A percentile compares a stretch with the other conserved stretches of the same genome.
Evolutionary conservation across 2,113 vertebrate species (phyloP).

Genomic region (Cheilinus undulatus): DNA sequence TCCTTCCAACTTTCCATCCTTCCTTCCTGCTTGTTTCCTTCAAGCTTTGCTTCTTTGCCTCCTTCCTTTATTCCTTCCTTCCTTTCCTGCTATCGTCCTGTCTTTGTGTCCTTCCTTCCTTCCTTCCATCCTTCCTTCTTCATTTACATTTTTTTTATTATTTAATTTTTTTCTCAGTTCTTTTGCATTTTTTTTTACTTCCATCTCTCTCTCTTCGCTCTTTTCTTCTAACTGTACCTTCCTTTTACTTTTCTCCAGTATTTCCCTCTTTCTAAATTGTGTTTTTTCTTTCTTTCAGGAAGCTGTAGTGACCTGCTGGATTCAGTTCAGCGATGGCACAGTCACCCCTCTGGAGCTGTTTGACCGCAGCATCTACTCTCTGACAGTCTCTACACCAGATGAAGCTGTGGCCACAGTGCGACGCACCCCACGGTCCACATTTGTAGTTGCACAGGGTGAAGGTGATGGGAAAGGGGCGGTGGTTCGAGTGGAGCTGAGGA

Average conservation of each 20-base stretch:
- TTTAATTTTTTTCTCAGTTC: too few relatives aligned
- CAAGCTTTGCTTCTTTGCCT: too few relatives aligned
- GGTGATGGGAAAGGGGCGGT: conserved; percentile 86
- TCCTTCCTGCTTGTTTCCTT: too few relatives aligned
- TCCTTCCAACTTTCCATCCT: too few relatives aligned
- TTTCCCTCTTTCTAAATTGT: conserved; percentile 5
- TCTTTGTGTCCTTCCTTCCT: too few relatives aligned
- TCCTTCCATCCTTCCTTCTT: too few relatives aligned
- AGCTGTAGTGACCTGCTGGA: conserved; percentile 92
- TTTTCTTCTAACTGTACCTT: too few relatives aligned
- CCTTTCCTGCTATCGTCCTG: too few relatives aligned
- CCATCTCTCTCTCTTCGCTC: too few relatives aligned
- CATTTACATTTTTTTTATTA: too few relatives aligned
- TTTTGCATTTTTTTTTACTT: too few relatives aligned
- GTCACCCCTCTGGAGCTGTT: conserved; percentile 90
- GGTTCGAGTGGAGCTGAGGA: conserved; percentile 90
- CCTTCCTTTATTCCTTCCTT: too few relatives aligned
- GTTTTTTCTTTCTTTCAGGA: conserved; percentile 80
- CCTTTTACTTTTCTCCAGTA: not conserved
- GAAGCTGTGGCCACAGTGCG: conserved; percentile 88
- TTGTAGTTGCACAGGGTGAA: conserved; percentile 85
- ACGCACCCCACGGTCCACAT: conserved; percentile 82
- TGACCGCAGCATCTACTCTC: conserved; percentile 87
- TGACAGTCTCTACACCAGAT: conserved; percentile 89
- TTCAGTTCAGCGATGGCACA: conserved; percentile 94